Conservation (phyloP, 2,888 invertebrate genomes). For the Drosophila cognata region DNA sequence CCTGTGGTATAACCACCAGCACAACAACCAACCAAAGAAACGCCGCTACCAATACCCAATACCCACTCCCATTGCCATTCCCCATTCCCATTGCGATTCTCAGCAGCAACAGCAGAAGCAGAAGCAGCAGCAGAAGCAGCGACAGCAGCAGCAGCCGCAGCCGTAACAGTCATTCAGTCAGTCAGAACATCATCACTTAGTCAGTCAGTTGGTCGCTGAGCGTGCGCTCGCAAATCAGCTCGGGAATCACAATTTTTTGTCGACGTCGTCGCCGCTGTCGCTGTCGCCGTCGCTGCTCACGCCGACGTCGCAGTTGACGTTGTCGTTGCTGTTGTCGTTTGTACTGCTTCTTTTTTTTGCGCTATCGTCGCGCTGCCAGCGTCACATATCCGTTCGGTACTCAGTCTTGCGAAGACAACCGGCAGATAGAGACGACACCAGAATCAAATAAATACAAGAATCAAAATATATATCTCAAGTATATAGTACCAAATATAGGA, state of each 20-base stretch:
- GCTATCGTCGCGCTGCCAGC: constrained; percentile 64
- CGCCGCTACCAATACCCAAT: constrained; percentile 34
- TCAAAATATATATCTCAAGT: constrained; percentile 9
- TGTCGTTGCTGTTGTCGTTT: constrained; percentile 21
- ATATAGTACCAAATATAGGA: constrained; percentile 5
- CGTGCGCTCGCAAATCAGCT: constrained; percentile 49
- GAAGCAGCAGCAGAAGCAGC: constrained; percentile 13
- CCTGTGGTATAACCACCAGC: constrained; percentile 41
- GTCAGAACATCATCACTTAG: constrained; percentile 64
- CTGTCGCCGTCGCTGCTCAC: constrained; percentile 12
- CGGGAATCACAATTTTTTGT: constrained; percentile 57
- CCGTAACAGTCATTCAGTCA: constrained; percentile 24
- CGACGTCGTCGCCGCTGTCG: constrained; percentile 5
- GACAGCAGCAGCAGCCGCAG: not conserved
- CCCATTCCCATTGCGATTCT: constrained; percentile 20
- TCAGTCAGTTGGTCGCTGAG: constrained; percentile 70
- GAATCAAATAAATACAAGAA: constrained; percentile 34
- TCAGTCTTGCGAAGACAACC: constrained; percentile 84
- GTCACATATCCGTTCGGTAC: constrained; percentile 72
- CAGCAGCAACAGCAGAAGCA: constrained; percentile 1
- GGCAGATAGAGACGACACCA: constrained; percentile 84
- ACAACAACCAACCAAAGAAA: constrained; percentile 55
- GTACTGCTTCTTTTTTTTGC: constrained; percentile 37
- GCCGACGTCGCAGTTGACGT: constrained; percentile 17
- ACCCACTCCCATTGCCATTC: constrained; percentile 9